Conservation (phyloP, 2,113 vertebrate species). For the Hiodon tergisus region DNA sequence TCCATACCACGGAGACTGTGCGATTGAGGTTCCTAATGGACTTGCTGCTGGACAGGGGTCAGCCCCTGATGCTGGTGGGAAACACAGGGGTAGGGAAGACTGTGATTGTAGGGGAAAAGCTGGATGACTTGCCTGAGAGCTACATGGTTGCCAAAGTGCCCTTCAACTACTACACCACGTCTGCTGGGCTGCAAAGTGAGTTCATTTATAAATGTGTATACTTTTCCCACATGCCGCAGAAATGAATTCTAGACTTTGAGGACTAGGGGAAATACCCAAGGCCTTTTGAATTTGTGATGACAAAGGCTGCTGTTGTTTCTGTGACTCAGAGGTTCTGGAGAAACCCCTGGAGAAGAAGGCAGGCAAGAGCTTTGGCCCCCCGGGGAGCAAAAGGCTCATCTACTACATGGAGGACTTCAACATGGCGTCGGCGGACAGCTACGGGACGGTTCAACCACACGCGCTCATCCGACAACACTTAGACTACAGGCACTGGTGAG, state of each 20-base stretch:
- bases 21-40: constrained; percentile 67
- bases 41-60: constrained; percentile 59
- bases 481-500: constrained; percentile 69
- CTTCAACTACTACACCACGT: constrained; percentile 75
- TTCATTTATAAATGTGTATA: background rate
- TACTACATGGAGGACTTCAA: constrained; percentile 77
- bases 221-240: background rate
- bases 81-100: constrained; percentile 66
- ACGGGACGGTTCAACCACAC: constrained; percentile 64
- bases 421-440: constrained; percentile 65
- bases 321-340: constrained; percentile 62
- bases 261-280: background rate
- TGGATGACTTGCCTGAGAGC: constrained; percentile 51
- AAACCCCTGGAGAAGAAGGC: constrained; percentile 69
- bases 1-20: constrained; percentile 64
- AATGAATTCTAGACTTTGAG: too few species aligned
- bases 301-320: background rate
- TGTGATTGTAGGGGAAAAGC: constrained; percentile 61
- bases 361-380: constrained; percentile 60
- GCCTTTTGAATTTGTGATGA: background rate
- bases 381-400: constrained; percentile 64
- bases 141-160: constrained; percentile 61
- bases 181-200: constrained; percentile 68
- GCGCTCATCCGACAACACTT: constrained; percentile 67
- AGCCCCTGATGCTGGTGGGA: constrained; percentile 70